These are phyloP conservation scores for Aplysia californica DNA, from an alignment of 1,140 invertebrate genomes.

Conservation along the genomic window DNA sequence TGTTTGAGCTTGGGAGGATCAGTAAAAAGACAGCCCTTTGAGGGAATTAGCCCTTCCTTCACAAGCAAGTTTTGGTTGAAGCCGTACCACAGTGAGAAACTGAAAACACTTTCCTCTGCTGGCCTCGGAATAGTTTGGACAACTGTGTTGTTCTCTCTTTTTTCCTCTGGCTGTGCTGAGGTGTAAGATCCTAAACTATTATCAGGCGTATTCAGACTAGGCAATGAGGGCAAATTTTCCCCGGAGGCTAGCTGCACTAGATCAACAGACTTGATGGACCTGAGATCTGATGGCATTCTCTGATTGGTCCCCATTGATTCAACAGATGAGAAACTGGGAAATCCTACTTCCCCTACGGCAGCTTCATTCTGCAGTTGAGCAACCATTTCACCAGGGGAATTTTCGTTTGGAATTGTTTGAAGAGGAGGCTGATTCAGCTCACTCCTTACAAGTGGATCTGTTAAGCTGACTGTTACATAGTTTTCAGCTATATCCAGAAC, in stretches of 20 bases:
- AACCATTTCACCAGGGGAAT: not conserved
- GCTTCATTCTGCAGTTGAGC: no score
- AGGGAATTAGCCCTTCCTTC: not conserved
- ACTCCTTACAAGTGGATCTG: not conserved
- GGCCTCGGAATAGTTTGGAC: not conserved
- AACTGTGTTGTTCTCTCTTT: not conserved
- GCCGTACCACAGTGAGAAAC: no score
- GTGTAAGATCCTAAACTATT: no score
- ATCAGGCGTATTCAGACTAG: not conserved
- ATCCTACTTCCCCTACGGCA: not conserved
- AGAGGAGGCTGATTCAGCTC: not conserved
- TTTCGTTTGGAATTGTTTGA: not conserved
- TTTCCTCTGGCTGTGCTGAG: not conserved
- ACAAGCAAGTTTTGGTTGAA: no score
- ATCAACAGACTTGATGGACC: not conserved
- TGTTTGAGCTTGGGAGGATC: not conserved
- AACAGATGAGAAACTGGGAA: not conserved
- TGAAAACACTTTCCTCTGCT: not conserved
- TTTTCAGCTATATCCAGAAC: not conserved
- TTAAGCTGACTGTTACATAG: not conserved
- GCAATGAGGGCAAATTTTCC: not conserved
- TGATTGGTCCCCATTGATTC: not conserved
- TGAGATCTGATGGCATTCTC: constrained; percentile 11
- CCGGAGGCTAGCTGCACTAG: not conserved
- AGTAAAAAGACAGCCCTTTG: not conserved